Evolutionary conservation across 2,113 vertebrate genomes (phyloP).

Genomic region (Centropus bengalensis): DNA sequence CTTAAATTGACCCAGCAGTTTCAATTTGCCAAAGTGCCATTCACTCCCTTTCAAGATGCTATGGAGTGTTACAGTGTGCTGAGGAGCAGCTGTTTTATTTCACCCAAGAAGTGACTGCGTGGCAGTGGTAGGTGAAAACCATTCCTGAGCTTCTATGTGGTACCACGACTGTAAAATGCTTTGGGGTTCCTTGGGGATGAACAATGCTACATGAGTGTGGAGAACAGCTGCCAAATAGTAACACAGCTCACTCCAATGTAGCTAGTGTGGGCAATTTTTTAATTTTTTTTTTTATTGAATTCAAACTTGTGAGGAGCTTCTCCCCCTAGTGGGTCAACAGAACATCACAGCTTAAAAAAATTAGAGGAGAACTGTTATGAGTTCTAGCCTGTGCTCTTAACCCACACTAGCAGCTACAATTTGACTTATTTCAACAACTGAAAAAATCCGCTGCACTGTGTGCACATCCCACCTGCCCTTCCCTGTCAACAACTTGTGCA

Average conservation of each 20-base stretch:
- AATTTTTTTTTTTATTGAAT: background rate
- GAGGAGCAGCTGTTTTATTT: background rate
- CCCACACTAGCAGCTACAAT: background rate
- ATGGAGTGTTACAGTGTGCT: background rate
- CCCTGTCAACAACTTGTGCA: background rate
- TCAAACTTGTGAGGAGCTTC: background rate
- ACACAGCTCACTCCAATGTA: background rate
- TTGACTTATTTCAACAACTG: background rate
- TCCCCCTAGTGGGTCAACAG: background rate
- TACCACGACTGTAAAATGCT: background rate
- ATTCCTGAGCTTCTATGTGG: background rate
- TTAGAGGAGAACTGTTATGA: background rate
- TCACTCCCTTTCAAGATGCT: constrained; percentile 21
- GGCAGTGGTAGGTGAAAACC: background rate
- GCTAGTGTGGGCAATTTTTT: background rate
- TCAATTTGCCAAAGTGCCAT: constrained; percentile 14
- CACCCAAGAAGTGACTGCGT: background rate
- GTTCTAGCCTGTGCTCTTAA: background rate
- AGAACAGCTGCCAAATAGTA: background rate
- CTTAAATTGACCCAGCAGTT: constrained; percentile 4
- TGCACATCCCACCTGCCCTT: background rate
- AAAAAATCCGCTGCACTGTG: background rate
- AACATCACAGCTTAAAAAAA: background rate
- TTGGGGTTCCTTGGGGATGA: background rate
- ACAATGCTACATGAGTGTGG: accelerated